A percentile compares a stretch with the other conserved stretches of the same genome.
Evolutionary conservation across 30 jellyfish, hydroid and myxozoan species (phyloP).

Genomic region (Cassiopea andromeda): DNA sequence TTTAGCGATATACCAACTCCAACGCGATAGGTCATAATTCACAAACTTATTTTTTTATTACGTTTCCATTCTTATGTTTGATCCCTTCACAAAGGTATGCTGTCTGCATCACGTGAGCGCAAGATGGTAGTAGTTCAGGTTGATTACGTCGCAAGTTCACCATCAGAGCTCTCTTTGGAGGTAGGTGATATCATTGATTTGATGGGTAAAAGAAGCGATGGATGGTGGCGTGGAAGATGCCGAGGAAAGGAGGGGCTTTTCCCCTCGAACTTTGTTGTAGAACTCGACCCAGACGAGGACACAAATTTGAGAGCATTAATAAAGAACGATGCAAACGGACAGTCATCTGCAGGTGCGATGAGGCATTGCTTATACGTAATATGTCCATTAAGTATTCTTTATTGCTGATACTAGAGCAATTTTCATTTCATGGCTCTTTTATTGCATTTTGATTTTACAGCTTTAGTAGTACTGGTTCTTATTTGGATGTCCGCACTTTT

Average conservation of each 20-base stretch:
- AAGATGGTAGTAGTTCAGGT: conserved; percentile 52
- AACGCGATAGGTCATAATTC: too few species aligned
- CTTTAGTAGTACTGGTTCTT: too few species aligned
- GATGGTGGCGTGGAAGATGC: conserved; percentile 79
- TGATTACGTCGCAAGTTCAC: conserved; percentile 42
- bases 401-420: too few species aligned
- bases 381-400: too few species aligned
- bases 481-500: too few species aligned
- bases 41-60: too few species aligned
- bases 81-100: too few species aligned
- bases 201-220: conserved; percentile 47
- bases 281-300: conserved; percentile 19
- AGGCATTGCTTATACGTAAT: too few species aligned
- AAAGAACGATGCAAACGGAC: background rate
- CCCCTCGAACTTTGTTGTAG: conserved; percentile 68
- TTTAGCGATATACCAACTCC: too few species aligned
- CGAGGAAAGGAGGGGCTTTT: conserved; percentile 62
- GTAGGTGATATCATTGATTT: conserved; percentile 77
- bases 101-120: background rate
- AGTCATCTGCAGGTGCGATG: background rate
- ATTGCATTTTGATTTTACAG: too few species aligned
- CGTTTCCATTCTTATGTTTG: too few species aligned
- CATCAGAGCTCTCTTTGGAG: conserved; percentile 50
- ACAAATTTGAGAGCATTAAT: background rate
- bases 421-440: too few species aligned